A percentile compares a stretch with the other conserved stretches of the same genome.
phyloP scores from a whole-genome alignment of 2,888 invertebrate species.

The Plebejus melissa region DNA sequence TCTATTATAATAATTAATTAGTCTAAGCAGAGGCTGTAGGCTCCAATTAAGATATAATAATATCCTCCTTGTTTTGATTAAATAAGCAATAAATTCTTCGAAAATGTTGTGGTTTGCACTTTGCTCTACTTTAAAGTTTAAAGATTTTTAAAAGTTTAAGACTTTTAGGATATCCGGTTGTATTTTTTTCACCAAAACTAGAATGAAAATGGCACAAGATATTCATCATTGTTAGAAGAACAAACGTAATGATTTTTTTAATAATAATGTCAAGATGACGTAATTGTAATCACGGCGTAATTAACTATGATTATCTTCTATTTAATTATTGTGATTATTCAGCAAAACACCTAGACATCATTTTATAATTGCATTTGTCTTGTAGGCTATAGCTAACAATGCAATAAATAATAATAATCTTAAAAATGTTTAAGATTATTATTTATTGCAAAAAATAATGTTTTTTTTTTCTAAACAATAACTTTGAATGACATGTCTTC shows the following conservation, averaged over 20 bases:
- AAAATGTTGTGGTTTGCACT: no score
- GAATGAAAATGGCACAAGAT: background rate
- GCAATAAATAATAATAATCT: background rate
- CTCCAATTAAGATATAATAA: no score
- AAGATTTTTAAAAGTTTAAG: no score
- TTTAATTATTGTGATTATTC: constrained; percentile 9
- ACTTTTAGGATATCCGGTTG: background rate
- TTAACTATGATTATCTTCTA: constrained; percentile 1
- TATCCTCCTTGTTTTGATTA: no score
- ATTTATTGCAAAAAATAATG: no score
- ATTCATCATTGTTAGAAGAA: background rate
- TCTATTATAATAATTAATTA: no score
- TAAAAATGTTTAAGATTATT: background rate
- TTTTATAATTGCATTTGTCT: background rate
- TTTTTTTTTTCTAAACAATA: background rate
- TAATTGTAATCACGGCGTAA: background rate
- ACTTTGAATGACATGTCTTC: background rate
- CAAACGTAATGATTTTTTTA: background rate
- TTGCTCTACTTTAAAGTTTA: no score
- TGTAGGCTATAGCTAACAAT: background rate
- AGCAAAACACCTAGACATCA: background rate
- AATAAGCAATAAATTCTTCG: no score
- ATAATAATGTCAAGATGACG: constrained; percentile 2
- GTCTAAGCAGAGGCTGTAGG: no score
- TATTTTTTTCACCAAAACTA: background rate